phyloP scores from a whole-genome alignment of 2,888 invertebrate genomes.

The Andrena chrysosceles region DNA sequence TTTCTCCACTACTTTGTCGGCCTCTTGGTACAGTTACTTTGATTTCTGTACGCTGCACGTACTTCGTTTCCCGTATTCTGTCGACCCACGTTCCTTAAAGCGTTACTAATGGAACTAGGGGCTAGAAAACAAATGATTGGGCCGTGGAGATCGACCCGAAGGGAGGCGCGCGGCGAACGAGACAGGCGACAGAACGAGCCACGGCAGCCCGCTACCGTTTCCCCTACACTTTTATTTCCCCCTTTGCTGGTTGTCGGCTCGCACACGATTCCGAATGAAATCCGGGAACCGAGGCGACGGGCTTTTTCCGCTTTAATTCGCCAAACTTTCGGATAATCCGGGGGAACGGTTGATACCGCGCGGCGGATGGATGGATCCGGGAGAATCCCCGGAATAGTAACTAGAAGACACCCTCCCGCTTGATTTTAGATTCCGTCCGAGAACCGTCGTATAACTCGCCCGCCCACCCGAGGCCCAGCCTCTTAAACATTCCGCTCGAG shows the following conservation, averaged over 20 bases:
- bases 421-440: constrained; percentile 77
- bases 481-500: constrained; percentile 52
- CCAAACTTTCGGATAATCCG: constrained; percentile 54
- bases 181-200: constrained; percentile 19
- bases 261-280: constrained; percentile 47
- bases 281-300: constrained; percentile 51
- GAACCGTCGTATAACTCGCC: constrained; percentile 72
- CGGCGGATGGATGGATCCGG: constrained; percentile 69
- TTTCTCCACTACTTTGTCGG: neutral
- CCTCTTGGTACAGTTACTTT: neutral
- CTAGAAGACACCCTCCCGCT: constrained; percentile 67
- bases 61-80: constrained; percentile 17
- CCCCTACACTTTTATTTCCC: constrained; percentile 49
- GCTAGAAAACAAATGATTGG: constrained; percentile 61
- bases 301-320: constrained; percentile 59
- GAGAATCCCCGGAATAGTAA: constrained; percentile 75
- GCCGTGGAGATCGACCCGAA: constrained; percentile 54
- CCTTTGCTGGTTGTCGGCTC: constrained; percentile 45
- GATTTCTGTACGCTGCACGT: constrained; percentile 10
- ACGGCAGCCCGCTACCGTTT: constrained; percentile 19
- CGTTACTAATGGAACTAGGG: constrained; percentile 52
- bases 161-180: constrained; percentile 18
- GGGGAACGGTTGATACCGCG: constrained; percentile 51
- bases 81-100: constrained; percentile 36
- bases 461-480: constrained; percentile 17